Conservation (phyloP, 2,113 vertebrate species). For the Entomyzon cyanotis region DNA sequence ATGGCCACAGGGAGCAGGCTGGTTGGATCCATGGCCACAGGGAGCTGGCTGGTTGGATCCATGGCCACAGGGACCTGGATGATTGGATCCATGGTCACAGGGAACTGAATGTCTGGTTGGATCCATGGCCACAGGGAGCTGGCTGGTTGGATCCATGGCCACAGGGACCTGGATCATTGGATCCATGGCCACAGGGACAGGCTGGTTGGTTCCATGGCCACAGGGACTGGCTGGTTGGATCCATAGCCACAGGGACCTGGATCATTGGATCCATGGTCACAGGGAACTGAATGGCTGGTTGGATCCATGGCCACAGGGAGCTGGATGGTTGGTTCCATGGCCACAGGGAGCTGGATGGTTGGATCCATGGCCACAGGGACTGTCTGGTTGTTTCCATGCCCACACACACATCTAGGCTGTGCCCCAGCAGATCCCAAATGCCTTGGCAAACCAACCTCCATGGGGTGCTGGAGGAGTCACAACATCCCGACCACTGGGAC, state of each 20-base stretch:
- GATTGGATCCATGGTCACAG: too few species aligned
- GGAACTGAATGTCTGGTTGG: neutral
- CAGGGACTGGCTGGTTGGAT: too few species aligned
- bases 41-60: too few species aligned
- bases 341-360: neutral
- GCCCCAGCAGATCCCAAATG: neutral
- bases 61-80: too few species aligned
- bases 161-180: too few species aligned
- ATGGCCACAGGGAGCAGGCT: too few species aligned
- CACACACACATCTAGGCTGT: rapidly evolving
- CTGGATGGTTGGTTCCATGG: neutral
- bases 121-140: neutral
- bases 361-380: neutral
- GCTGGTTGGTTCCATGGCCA: too few species aligned
- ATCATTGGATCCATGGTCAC: too few species aligned
- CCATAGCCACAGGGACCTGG: too few species aligned
- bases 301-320: neutral
- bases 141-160: neutral
- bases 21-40: too few species aligned
- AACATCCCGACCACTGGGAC: neutral
- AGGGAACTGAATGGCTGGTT: neutral
- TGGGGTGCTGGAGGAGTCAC: neutral
- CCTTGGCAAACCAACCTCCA: rapidly evolving
- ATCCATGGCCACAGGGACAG: too few species aligned
- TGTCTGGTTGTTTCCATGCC: neutral